Conservation (phyloP, 1,140 invertebrate genomes). For the Choristoneura fumiferana region DNA sequence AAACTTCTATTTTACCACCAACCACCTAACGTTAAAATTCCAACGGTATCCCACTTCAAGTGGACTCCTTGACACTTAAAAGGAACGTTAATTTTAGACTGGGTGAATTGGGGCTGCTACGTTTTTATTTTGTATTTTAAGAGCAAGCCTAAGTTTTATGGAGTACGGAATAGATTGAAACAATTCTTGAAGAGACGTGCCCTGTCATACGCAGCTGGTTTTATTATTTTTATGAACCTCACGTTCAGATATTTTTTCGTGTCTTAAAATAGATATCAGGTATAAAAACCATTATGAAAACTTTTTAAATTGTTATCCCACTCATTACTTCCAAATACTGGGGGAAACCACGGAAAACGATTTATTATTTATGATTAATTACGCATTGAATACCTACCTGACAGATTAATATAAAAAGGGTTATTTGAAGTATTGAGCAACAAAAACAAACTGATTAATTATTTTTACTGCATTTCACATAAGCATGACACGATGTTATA, state of each 20-base stretch:
- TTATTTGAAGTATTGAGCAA: too few relatives aligned
- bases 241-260: not conserved
- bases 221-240: constrained; percentile 10
- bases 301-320: too few relatives aligned
- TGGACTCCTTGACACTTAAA: constrained; percentile 36
- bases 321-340: too few relatives aligned
- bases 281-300: too few relatives aligned
- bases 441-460: too few relatives aligned
- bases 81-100: constrained; percentile 66
- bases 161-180: constrained; percentile 19
- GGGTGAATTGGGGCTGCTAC: constrained; percentile 49
- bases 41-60: constrained; percentile 26
- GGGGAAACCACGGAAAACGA: too few relatives aligned
- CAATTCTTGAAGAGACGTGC: not conserved
- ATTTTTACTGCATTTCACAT: too few relatives aligned
- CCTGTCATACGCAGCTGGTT: constrained; percentile 7
- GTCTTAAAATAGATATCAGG: too few relatives aligned
- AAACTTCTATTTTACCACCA: constrained; percentile 37
- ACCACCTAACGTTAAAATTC: constrained; percentile 30
- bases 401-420: too few relatives aligned
- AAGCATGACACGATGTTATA: too few relatives aligned
- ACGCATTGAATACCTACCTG: too few relatives aligned
- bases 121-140: constrained; percentile 41
- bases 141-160: constrained; percentile 33
- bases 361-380: too few relatives aligned